These are phyloP conservation scores for Rafetus swinhoei DNA, from an alignment of 2,113 vertebrate genomes.

Conservation along the genomic window DNA sequence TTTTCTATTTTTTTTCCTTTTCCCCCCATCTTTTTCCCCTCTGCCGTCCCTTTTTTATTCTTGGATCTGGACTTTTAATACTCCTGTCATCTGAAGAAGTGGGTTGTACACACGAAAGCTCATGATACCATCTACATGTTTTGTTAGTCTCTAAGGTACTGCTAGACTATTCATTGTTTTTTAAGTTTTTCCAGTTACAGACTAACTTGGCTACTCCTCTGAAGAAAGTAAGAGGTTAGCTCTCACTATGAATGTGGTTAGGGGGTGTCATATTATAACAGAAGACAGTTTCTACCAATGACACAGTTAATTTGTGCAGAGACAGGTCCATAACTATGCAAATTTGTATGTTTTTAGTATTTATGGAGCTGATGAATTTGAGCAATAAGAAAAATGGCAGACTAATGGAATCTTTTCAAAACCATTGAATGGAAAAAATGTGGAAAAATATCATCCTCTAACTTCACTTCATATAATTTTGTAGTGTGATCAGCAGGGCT, in stretches of 20 bases:
- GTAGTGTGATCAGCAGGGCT: background rate
- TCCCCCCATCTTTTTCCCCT: too few relatives aligned
- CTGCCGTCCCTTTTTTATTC: too few relatives aligned
- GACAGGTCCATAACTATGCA: background rate
- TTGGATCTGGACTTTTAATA: too few relatives aligned
- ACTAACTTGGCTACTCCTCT: too few relatives aligned
- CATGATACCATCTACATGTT: too few relatives aligned
- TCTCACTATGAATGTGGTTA: background rate
- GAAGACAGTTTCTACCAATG: background rate
- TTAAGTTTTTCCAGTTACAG: too few relatives aligned
- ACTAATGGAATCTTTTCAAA: background rate
- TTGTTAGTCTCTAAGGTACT: too few relatives aligned
- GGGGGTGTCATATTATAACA: background rate
- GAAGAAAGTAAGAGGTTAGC: background rate
- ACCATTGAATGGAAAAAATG: background rate
- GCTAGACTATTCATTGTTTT: too few relatives aligned
- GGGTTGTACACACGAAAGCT: too few relatives aligned
- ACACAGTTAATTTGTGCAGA: background rate
- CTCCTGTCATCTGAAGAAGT: too few relatives aligned
- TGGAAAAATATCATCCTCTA: background rate
- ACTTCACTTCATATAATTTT: background rate
- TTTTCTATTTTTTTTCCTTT: too few relatives aligned
- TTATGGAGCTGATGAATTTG: background rate
- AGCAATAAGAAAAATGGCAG: background rate
- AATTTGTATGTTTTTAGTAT: background rate